phyloP scores from a whole-genome alignment of 1,140 invertebrate genomes.

The Brachionus manjavacas region DNA sequence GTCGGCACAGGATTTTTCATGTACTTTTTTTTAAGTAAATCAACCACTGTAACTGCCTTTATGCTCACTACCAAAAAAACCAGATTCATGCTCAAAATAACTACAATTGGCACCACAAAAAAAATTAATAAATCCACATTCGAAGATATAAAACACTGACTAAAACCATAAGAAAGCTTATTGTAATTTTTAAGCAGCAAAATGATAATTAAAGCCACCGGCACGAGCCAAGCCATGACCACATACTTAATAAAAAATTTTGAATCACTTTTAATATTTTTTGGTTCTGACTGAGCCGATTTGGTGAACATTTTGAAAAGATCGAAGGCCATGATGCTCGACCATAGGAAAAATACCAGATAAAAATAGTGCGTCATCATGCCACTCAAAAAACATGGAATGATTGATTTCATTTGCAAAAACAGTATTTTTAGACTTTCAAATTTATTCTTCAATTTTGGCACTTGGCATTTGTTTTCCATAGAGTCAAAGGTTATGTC shows the following conservation, averaged over 20 bases:
- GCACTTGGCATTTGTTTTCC: not conserved
- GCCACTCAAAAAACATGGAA: not conserved
- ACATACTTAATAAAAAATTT: not conserved
- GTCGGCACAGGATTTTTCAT: not conserved
- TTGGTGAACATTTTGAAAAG: conserved; percentile 1
- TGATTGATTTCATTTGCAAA: not conserved
- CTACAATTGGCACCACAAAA: conserved; percentile 5
- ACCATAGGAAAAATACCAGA: conserved; percentile 26
- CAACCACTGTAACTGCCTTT: not conserved
- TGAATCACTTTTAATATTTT: not conserved
- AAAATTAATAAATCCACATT: not conserved
- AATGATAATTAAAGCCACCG: not conserved
- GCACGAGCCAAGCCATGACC: not conserved
- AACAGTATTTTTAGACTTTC: not conserved
- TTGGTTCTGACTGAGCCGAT: not conserved
- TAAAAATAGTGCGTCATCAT: conserved; percentile 36
- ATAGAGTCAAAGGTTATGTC: not conserved
- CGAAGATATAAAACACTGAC: conserved; percentile 3
- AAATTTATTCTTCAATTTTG: not conserved
- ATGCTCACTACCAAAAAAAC: conserved; percentile 8
- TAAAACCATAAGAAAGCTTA: conserved; percentile 10
- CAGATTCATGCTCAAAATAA: not conserved
- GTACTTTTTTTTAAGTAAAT: not conserved
- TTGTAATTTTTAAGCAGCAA: not conserved
- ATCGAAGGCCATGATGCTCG: conserved; percentile 11